These are phyloP conservation scores for Zaprionus bogoriensis DNA, from an alignment of 2,888 invertebrate genomes.

Conservation along the genomic window DNA sequence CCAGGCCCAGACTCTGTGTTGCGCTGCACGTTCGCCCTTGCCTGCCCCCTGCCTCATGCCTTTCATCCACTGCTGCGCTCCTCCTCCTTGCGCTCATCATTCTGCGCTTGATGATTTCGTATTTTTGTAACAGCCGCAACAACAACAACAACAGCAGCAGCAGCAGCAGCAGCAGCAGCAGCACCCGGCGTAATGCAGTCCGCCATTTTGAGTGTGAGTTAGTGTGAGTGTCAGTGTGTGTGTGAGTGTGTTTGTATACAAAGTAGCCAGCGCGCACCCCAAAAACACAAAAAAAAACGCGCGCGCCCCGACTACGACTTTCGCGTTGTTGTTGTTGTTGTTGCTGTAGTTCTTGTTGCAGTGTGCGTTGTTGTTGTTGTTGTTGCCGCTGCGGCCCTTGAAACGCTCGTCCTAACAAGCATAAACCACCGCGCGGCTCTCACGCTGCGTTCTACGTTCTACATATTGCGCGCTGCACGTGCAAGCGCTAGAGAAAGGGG, in stretches of 20 bases:
- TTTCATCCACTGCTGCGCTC: conserved; percentile 1
- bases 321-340: conserved; percentile 22
- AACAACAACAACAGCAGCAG: conserved; percentile 12
- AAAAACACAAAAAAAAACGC: conserved; percentile 28
- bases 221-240: conserved; percentile 5
- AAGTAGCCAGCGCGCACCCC: conserved; percentile 54
- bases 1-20: background rate
- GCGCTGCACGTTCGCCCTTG: background rate
- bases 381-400: conserved; percentile 43
- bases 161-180: conserved; percentile 26
- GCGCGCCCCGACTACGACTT: conserved; percentile 40
- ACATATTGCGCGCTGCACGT: conserved; percentile 17
- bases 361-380: conserved; percentile 26
- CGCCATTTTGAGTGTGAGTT: conserved; percentile 43
- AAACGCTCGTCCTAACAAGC: conserved; percentile 62
- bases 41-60: background rate
- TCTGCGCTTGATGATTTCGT: conserved; percentile 47
- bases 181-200: conserved; percentile 1
- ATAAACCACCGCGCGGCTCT: conserved; percentile 61
- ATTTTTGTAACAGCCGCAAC: conserved; percentile 56
- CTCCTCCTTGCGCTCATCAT: conserved; percentile 34
- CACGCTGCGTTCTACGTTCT: conserved; percentile 49
- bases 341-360: conserved; percentile 25
- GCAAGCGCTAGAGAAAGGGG: background rate
- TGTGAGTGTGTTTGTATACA: conserved; percentile 37